Evolutionary conservation across 2,797 vertebrate species (phyloP), one percentile per base, ranked within the genome.

Genomic region (Chelonia mydas): DNA sequence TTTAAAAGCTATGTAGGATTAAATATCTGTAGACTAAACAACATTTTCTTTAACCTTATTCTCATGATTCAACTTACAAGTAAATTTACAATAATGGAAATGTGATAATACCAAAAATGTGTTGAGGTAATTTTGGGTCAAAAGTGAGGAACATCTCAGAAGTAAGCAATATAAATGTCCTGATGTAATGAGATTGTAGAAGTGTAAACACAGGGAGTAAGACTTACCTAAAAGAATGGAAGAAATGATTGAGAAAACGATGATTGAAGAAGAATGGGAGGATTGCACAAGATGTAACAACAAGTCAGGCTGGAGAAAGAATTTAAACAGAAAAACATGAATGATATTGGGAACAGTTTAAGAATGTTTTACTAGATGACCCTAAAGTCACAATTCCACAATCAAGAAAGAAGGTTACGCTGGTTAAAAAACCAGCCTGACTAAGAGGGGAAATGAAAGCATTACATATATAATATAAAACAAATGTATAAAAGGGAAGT

Each of bases 181-280:
- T 89, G 83, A 89, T 91, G 59, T 7, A 76, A 28, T 15, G 79
- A 83, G 45, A 82, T 31, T 41, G 6, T 76, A 25, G 57, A 83
- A 83, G 51, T 82, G 45, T 10, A 83, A 86, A 33, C 37, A 27
- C 25, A 49, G 1, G 5, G 23, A 27, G 23, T 41, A 45, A 76
- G 72, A 27, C 9, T 81, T 87, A 41, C 25, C 87, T 25, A 93
- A 89, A 93, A 85, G 51, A 83, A 85, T 33, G 12, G 3, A 88
- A 90, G 72, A 94, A 84, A 91, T 21, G 4, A 83, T 65, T 21
- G 82, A 76, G 80, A 83, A 92, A 94, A 89, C n/a, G 57, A 80
- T 37, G 84, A 51, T 13, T 91, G 77, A 88, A 80, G 76, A 92
- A 83, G 55, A 90, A 82, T 17, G 16, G 12, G 37, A 92, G 2